Evolutionary conservation across 2,797 vertebrate genomes (phyloP).

Genomic region (Trematocara caparti): DNA sequence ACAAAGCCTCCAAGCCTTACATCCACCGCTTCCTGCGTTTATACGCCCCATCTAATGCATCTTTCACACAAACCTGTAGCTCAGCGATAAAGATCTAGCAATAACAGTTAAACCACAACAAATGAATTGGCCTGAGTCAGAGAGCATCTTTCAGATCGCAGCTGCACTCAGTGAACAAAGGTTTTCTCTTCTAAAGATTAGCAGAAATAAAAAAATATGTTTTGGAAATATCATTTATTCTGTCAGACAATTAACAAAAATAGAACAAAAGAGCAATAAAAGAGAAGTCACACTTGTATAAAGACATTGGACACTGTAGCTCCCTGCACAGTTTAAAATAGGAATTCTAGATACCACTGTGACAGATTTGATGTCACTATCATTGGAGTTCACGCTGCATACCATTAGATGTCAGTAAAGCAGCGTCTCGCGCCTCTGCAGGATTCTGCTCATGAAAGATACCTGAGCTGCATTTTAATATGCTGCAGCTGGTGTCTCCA

Average conservation of each 20-base stretch:
- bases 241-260: neutral
- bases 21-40: neutral
- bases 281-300: neutral
- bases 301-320: neutral
- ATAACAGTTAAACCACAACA: neutral
- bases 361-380: neutral
- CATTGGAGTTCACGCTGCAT: neutral
- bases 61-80: neutral
- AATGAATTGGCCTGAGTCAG: neutral
- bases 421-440: neutral
- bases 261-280: neutral
- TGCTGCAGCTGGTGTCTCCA: slow-evolving; percentile 19
- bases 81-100: neutral
- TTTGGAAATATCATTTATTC: neutral
- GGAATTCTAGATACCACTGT: fast-evolving
- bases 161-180: neutral
- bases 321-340: neutral
- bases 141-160: fast-evolving
- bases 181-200: neutral
- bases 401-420: slow-evolving; percentile 38
- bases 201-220: neutral
- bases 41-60: too few relatives aligned
- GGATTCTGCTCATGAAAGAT: neutral
- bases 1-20: neutral
- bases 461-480: slow-evolving; percentile 12